These are phyloP conservation scores for Arizona elegans DNA, from an alignment of 2,113 vertebrate species.

Conservation along the genomic window DNA sequence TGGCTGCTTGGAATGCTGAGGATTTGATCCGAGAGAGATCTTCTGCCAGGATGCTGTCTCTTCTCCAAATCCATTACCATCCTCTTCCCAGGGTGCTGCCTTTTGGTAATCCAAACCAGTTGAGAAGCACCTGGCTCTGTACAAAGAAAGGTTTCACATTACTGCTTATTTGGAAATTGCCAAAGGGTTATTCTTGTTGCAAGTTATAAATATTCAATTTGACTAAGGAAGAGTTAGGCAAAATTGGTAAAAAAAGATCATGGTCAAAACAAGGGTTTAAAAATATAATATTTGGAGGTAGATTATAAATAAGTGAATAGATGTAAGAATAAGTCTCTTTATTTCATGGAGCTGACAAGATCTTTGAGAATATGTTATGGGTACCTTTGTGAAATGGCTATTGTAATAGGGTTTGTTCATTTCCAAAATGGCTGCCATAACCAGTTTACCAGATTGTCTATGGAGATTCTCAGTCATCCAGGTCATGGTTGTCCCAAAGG, in stretches of 20 bases:
- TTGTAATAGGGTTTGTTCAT: background rate
- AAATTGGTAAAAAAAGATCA: background rate
- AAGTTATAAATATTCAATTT: background rate
- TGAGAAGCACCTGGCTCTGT: slow-evolving; percentile 70
- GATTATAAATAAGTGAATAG: background rate
- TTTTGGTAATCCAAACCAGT: slow-evolving; percentile 74
- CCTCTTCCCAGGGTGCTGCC: slow-evolving; percentile 79
- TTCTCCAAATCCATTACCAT: slow-evolving; percentile 64
- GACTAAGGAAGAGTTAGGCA: background rate
- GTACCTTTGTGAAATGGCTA: background rate
- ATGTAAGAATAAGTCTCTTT: background rate
- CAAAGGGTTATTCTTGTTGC: background rate
- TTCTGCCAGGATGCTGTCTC: slow-evolving; percentile 79
- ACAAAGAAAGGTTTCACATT: slow-evolving; percentile 38
- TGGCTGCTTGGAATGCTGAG: slow-evolving; percentile 58
- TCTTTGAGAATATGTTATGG: background rate
- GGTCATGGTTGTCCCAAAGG: no score
- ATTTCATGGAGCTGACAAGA: background rate
- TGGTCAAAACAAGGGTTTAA: background rate
- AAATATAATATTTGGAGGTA: background rate
- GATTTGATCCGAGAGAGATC: slow-evolving; percentile 58
- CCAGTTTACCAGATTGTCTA: background rate
- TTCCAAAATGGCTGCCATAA: background rate
- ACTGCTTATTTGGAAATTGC: background rate
- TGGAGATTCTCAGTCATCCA: no score